Evolutionary conservation across 2,888 invertebrate genomes (phyloP).

Genomic region (Malthinus seriepunctatus): DNA sequence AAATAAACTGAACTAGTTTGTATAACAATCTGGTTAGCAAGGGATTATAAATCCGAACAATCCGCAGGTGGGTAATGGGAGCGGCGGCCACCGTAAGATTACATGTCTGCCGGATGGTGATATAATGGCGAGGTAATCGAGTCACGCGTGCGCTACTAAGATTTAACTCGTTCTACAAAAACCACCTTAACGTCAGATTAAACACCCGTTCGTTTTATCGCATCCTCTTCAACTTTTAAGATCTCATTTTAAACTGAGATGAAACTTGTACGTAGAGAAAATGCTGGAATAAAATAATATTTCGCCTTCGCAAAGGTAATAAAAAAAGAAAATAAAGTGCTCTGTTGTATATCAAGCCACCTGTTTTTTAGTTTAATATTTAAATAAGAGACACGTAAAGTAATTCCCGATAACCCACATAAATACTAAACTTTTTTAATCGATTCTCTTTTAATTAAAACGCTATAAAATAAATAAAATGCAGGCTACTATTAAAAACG

Average conservation of each 20-base stretch:
- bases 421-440: no score
- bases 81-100: constrained; percentile 50
- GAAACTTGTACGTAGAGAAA: constrained; percentile 14
- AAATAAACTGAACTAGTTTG: constrained; percentile 37
- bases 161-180: constrained; percentile 24
- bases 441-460: no score
- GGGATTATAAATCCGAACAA: constrained; percentile 45
- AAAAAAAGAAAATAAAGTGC: constrained; percentile 12
- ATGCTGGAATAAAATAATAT: not conserved
- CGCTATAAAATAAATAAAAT: no score
- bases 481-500: no score
- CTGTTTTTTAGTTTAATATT: not conserved
- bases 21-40: constrained; percentile 43
- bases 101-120: constrained; percentile 53
- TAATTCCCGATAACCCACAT: no score
- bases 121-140: constrained; percentile 53
- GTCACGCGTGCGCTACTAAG: constrained; percentile 47
- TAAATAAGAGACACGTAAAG: no score
- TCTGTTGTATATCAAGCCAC: constrained; percentile 13
- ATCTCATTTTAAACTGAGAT: constrained; percentile 14
- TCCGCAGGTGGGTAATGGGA: constrained; percentile 48
- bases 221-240: constrained; percentile 16
- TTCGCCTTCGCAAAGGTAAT: constrained; percentile 2
- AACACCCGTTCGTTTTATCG: constrained; percentile 16
- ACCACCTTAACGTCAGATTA: constrained; percentile 24